Evolutionary conservation across 2,113 vertebrate species (phyloP), one percentile per base, ranked within the genome.

Genomic region (Datnioides undecimradiatus): DNA sequence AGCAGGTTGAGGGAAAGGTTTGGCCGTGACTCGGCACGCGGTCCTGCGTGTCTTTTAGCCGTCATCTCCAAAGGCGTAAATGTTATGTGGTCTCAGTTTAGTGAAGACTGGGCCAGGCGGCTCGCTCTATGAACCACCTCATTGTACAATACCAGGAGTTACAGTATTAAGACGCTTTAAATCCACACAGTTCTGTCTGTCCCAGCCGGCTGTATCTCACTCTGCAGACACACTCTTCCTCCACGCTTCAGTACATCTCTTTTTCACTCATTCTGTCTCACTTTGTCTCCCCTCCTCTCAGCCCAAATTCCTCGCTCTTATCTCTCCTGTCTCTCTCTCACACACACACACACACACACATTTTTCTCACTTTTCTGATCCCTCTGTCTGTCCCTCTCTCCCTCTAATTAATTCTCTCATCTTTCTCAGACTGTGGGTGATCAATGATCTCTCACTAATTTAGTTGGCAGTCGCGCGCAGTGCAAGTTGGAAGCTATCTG

Each of bases 361-460:
- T 74, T 43, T 54, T 25, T 17, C 63, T 71, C 36, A 11, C 27
- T 19, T 19, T 62, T 57, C 58, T 75, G 23, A 43, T 63, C 59
- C 55, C 49, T 71, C 77, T 75, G 55, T 31, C 5, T 60, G 48
- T 13, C 4, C 21, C 67, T 79, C 74, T 41, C 40, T 65, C 57
- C 31, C 43, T 78, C 68, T 83, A 82, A 86, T 84, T 90, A 81
- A 79, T 85, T 85, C 49, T 74, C 80, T 72, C 69, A 33, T 87
- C 33, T 62, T 13, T 64, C 65, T 70, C 59, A 23, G 86, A 49
- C 79, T 49, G 69, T 8, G 73, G 34, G 52, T 82, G 84, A 91
- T 88, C 86, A 87, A 80, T 85, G 84, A 80, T 82, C 63, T 84
- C 65, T 76, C 76, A 45, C 79, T 88, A 73, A 88, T 87, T 83